Conservation (phyloP, 2,797 vertebrate species). For the Nannoperca australis region DNA sequence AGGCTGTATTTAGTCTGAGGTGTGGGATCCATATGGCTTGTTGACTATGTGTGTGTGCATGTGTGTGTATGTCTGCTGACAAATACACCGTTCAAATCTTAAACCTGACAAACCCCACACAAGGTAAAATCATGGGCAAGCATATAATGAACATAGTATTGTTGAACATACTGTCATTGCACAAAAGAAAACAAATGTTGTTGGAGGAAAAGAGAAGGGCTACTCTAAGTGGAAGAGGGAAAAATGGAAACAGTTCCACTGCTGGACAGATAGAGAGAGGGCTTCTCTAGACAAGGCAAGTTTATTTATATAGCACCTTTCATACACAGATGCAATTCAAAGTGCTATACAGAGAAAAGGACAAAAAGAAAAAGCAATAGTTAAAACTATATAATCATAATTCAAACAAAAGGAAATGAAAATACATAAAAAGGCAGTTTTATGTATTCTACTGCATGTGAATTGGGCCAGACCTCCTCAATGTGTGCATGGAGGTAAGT, state of each 20-base stretch:
- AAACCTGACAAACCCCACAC: background rate
- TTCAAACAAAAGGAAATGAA: too few relatives aligned
- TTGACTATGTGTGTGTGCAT: slow-evolving; percentile 11
- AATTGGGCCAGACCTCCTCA: background rate
- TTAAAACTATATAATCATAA: too few relatives aligned
- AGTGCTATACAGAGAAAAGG: too few relatives aligned
- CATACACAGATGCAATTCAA: too few relatives aligned
- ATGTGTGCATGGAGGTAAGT: background rate
- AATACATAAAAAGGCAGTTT: too few relatives aligned
- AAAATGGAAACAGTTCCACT: background rate
- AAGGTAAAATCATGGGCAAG: background rate
- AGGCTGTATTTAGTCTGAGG: slow-evolving; percentile 49
- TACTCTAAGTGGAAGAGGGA: background rate
- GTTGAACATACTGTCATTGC: background rate
- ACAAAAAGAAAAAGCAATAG: too few relatives aligned
- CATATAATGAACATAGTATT: background rate
- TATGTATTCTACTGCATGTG: background rate
- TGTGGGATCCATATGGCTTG: slow-evolving; percentile 43
- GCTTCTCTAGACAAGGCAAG: too few relatives aligned
- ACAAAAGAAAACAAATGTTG: background rate
- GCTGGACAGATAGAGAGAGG: background rate
- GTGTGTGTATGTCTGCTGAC: slow-evolving; percentile 46
- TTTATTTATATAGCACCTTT: too few relatives aligned
- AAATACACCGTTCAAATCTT: slow-evolving; percentile 35
- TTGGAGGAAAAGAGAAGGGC: background rate